Conservation (phyloP, 2,888 invertebrate species). For the Torymus aiolomorphi region DNA sequence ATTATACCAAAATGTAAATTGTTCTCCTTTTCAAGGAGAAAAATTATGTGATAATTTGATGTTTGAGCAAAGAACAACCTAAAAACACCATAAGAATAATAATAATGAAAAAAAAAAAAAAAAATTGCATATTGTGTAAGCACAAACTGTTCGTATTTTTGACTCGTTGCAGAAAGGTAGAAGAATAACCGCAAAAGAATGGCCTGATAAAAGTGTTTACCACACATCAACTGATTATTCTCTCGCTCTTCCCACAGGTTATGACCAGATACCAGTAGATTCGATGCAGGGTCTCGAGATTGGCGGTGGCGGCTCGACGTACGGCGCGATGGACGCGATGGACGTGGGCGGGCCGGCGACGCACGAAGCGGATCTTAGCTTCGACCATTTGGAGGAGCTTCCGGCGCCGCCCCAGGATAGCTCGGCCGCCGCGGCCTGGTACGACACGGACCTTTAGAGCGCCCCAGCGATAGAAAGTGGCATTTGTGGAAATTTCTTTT, state of each 20-base stretch:
- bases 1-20: background rate
- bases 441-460: slow-evolving; percentile 93
- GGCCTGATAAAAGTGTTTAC: background rate
- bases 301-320: slow-evolving; percentile 85
- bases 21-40: background rate
- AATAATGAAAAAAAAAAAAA: background rate
- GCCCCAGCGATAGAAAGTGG: slow-evolving; percentile 15
- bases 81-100: background rate
- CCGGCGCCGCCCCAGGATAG: slow-evolving; percentile 83
- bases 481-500: too few species aligned
- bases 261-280: slow-evolving; percentile 98
- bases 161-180: slow-evolving; percentile 30
- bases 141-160: slow-evolving; percentile 18
- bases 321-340: slow-evolving; percentile 90
- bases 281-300: slow-evolving; percentile 96
- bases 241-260: slow-evolving; percentile 80
- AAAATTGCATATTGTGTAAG: slow-evolving; percentile 4
- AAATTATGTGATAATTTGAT: slow-evolving; percentile 21
- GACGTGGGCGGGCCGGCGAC: slow-evolving; percentile 79
- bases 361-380: slow-evolving; percentile 85
- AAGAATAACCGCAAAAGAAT: slow-evolving; percentile 1
- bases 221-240: background rate
- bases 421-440: slow-evolving; percentile 96
- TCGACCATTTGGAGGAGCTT: slow-evolving; percentile 86
- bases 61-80: slow-evolving; percentile 13